These are phyloP conservation scores for Ceraclea dissimilis DNA, from an alignment of 2,888 invertebrate species.

Conservation along the genomic window DNA sequence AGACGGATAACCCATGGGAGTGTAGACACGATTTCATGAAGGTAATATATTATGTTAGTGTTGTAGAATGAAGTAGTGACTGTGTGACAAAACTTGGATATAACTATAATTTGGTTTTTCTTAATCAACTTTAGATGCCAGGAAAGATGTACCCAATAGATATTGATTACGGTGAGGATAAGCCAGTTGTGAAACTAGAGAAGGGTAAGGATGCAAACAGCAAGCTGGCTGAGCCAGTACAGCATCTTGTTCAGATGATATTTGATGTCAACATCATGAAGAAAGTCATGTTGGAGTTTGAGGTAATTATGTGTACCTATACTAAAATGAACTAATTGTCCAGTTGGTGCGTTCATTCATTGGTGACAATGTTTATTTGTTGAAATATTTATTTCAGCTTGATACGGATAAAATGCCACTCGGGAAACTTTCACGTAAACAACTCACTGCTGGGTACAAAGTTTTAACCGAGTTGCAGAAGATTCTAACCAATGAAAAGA, in stretches of 20 bases:
- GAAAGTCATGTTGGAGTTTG: constrained; percentile 86
- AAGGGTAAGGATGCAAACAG: constrained; percentile 51
- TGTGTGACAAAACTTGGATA: too few species aligned
- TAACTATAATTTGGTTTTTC: too few species aligned
- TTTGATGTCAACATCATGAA: constrained; percentile 93
- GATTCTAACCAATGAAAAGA: constrained; percentile 45
- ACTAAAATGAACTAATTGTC: not conserved
- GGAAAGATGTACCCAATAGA: constrained; percentile 79
- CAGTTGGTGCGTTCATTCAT: not conserved
- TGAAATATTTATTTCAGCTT: constrained; percentile 43
- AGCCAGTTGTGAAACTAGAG: constrained; percentile 35
- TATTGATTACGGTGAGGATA: constrained; percentile 71
- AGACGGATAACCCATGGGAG: constrained; percentile 77
- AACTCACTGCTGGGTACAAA: constrained; percentile 78
- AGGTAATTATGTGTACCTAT: constrained; percentile 39
- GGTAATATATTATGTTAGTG: constrained; percentile 30
- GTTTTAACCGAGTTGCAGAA: constrained; percentile 67
- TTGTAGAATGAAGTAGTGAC: too few species aligned
- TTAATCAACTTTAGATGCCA: constrained; percentile 46
- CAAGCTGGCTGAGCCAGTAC: constrained; percentile 66
- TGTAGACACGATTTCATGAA: constrained; percentile 58
- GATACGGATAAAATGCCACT: constrained; percentile 98
- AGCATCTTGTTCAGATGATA: constrained; percentile 74
- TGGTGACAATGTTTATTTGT: not conserved
- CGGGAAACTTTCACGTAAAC: constrained; percentile 87